Evolutionary conservation across 2,113 vertebrate genomes (phyloP), one percentile per base, ranked within the genome.

Genomic region (Phaethornis superciliosus): DNA sequence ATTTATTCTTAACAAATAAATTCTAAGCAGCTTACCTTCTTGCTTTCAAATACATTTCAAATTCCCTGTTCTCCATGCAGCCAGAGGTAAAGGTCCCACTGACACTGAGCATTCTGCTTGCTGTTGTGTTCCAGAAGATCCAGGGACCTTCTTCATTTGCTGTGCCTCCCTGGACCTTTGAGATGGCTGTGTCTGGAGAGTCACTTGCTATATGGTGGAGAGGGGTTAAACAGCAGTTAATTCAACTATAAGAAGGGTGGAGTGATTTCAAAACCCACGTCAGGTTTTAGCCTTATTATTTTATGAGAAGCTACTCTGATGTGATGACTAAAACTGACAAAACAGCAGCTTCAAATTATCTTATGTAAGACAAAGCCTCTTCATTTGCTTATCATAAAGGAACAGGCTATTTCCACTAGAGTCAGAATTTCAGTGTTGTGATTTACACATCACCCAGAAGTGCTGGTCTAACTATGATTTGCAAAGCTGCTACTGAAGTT

Each of bases 191-290:
- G 35, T 77, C 85, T 33, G 62, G 71, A 78, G 82, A 88, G 37
- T 74, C 67, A 49, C 56, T 86, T 68, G 52, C 40, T 28, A 4
- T 21, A 18, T 44, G 32, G 40, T 27, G 72, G 55, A 81, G 69
- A 77, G n/a, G 42, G 81, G 28, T 78, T 76, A 75, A 89, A 81
- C 35, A 78, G 83, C 92, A 76, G 23, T 89, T 90, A 84, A 27
- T 63, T 80, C 70, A 33, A 8, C 65, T 44, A 2, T 30, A 55
- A 88, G 90, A 81, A 84, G 52, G 49, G 56, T 22, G 81, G 82
- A 78, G 69, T 20, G 65, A 76, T 65, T 90, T 78, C 24, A 37
- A 71, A 92, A 79, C 70, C 67, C 58, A 78, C 54, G 84, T 40
- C 69, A 40, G 62, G 54, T 81, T 81, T 77, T 46, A 85, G 79